Conservation (phyloP, 2,113 vertebrate species). For the Cettia cetti region DNA sequence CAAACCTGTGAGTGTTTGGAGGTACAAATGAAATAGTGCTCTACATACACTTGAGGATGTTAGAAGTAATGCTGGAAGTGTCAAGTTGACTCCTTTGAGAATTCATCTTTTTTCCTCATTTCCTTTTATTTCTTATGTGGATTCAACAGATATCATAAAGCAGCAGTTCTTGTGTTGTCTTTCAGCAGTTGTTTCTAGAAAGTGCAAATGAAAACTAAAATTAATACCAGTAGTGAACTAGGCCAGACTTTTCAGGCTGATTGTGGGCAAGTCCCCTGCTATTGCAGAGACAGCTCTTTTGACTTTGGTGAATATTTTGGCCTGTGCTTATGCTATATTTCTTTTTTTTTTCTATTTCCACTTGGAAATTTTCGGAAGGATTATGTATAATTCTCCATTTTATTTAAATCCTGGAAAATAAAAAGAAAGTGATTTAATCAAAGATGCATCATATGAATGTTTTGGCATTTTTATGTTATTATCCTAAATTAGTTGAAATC, state of each 20-base stretch:
- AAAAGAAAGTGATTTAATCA: not conserved
- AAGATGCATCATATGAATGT: not conserved
- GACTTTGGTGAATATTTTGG: not conserved
- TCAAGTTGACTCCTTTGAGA: not conserved
- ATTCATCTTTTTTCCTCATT: not conserved
- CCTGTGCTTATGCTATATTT: not conserved
- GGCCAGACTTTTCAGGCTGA: not conserved
- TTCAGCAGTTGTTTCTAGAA: not conserved
- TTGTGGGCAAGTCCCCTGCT: not conserved
- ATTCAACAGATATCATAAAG: not conserved
- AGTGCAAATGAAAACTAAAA: not conserved
- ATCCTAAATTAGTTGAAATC: not conserved
- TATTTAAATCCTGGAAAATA: not conserved
- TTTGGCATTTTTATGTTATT: not conserved
- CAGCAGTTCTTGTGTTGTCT: not conserved
- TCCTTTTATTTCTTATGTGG: not conserved
- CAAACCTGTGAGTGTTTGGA: not conserved
- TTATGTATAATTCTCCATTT: not conserved
- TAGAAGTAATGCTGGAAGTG: not conserved
- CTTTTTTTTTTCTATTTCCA: not conserved
- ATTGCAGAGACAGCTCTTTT: not conserved
- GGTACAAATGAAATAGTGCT: not conserved
- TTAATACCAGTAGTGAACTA: not conserved
- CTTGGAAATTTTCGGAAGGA: not conserved
- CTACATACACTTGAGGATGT: fast-evolving